Evolutionary conservation across 1,140 invertebrate genomes (phyloP), one percentile per base, ranked within the genome.

Genomic region (Dufourea novaeangliae): DNA sequence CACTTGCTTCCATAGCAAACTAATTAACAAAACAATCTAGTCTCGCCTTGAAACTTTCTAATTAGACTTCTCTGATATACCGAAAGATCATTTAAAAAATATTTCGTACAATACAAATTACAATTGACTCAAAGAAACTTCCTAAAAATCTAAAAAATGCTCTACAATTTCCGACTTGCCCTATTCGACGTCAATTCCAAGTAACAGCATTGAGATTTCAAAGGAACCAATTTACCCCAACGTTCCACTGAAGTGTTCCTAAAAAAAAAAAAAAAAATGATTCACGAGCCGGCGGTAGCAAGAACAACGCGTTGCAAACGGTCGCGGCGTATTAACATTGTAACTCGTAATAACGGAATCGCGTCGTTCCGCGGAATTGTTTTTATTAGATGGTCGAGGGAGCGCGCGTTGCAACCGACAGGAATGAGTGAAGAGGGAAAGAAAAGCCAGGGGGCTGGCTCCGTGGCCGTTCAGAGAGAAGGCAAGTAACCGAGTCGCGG

Each of bases 381-480:
- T 76, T 76, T 76, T 76, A 69, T 69, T 61, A 46, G 41, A 69
- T 39, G 46, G 64, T 14, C 32, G 66, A 69, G 50, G 50, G 66
- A 64, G 54, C 64, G 54, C 64, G 54, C 41, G 64, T 69, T 76
- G 73, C 73, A 76, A 76, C 54, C 66, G 73, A 76, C 73, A 76
- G 73, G 37, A 69, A 76, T 25, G 52, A 76, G 69, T 76, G 66
- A 69, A 76, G 39, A 66, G 37, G 73, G 52, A 76, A 76, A 69
- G 66, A 69, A 76, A 29, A 66, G 37, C 64, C 37, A 57, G 34
- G 8, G 8, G 34, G 34, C 8, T 37, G 34, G 34, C 34, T 37
- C 3, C 3, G 34, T 3, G 3, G 46, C 20, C 20, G n/a, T n/a
- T n/a, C n/a, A n/a, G n/a, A n/a, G n/a, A 61, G 73, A 50, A 61